Evolutionary conservation across 2,113 vertebrate species (phyloP), one percentile per base, ranked within the genome.

Genomic region (Rhynchomys soricoides): DNA sequence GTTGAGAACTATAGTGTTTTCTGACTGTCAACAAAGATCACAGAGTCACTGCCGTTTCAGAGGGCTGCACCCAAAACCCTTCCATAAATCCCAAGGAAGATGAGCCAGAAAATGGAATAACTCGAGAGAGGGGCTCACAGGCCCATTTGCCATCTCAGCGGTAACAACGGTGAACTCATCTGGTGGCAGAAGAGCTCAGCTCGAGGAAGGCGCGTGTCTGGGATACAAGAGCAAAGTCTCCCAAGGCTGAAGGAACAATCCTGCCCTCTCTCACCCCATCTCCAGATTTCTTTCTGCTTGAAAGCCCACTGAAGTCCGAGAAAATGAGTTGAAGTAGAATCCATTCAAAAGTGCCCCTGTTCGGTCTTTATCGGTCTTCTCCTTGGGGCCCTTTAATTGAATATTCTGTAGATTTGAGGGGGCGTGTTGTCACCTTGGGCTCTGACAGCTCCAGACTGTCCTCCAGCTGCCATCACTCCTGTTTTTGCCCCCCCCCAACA

Each of bases 1-100:
- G 90, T 90, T 62, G 95, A n/a, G 79, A 85, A 90, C 50, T 92
- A 86, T 92, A 95, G 88, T 40, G n/a, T 86, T 86, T 70, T 45
- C 66, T 29, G 88, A 93, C 64, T 81, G 37, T 71, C 68, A n/a
- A 77, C 62, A 55, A 21, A 94, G 93, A 93, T 87, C 57, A 48
- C 45, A 81, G 91, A 68, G 11, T 13, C 37, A 5, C 15, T 37
- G n/a, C 26, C 3, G 9, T 29, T 3, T 7, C 37, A 2, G 24
- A 48, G 48, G 43, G 43, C 11, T 75, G 66, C 15, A 19, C 50
- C 89, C 29, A 37, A 75, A 88, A 87, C 55, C 91, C 43, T 43
- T 86, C 64, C 93, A 57, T 5, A 24, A 90, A 74, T 90, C 86
- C 48, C 48, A 21, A 29, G 75, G 66, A 89, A 57, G 77, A 91